Base-by-base conservation (phyloP, 2,888 invertebrate species). In the Athalia cordata region DNA sequence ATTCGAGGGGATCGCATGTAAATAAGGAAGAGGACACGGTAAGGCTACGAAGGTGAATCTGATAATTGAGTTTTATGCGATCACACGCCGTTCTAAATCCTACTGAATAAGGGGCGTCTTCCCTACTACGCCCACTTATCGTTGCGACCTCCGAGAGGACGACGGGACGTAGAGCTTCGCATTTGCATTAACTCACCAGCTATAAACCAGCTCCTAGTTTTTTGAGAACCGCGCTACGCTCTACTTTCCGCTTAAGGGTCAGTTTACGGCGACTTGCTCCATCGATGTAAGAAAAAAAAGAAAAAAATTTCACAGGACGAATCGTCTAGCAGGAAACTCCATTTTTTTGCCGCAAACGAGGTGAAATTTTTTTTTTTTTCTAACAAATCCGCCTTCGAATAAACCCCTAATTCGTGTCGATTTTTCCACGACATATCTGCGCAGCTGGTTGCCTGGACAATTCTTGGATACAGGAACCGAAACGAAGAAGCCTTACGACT, bases 41-140 rank as follows among this genome's bases (percentile, higher is more conserved):
- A n/a, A 59, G 55, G 66, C 52, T 57, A 49, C 57, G 77, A 55
- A 55, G 65, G 76, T 77, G 79, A 84, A 84, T 85, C 86, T 84
- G 85, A 85, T 86, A 86, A 86, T 86, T 86, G 86, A 86, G 85
- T 84, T 86, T 86, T 86, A 86, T 86, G 86, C 86, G 84, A 85
- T 86, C 85, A 85, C 86, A 86, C 86, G 86, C 85, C 82, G 82
- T 80, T 83, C 82, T 85, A 86, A 86, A 86, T 86, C 86, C 86
- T 75, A 62, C 83, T 77, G 86, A 85, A 83, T 85, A 85, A 83
- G 81, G 81, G 61, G 52, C 83, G 81, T 80, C 77, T 75, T 82
- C 59, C 68, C 78, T 52, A 67, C 29, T 9, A 59, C 72, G 13
- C 45, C 67, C 66, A 70, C 77, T 77, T 77, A 70, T 77, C 77